Percentiles rank a stretch among this genome's conserved stretches.
Evolutionary conservation across 1,140 invertebrate genomes (phyloP).

Genomic region (Venustaconcha ellipsiformis): DNA sequence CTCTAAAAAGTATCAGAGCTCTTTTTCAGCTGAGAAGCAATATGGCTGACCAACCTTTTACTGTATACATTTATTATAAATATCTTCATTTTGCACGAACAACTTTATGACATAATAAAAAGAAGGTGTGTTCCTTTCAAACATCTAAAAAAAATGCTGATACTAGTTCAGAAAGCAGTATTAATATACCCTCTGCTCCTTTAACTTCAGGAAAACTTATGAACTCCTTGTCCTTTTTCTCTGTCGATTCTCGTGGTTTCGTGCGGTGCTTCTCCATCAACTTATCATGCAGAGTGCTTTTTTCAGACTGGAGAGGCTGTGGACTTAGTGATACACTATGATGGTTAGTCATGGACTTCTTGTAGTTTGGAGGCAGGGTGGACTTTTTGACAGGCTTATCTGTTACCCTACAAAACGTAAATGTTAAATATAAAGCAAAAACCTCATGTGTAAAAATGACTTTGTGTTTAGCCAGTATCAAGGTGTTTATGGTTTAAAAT

Average conservation of each 20-base stretch:
- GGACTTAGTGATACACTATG: conserved; percentile 51
- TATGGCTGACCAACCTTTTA: no score
- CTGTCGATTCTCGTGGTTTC: conserved; percentile 31
- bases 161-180: background rate
- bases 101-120: background rate
- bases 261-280: conserved; percentile 26
- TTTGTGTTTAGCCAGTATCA: no score
- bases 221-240: conserved; percentile 46
- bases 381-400: conserved; percentile 50
- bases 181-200: conserved; percentile 57
- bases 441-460: no score
- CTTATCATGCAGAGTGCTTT: conserved; percentile 60
- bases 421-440: no score
- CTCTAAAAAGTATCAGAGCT: no score
- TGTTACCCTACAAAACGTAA: conserved; percentile 78
- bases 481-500: no score
- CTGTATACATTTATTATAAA: no score
- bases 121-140: background rate
- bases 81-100: background rate
- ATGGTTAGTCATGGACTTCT: conserved; percentile 47
- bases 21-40: no score
- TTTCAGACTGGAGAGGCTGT: conserved; percentile 58
- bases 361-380: conserved; percentile 6
- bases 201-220: conserved; percentile 60
- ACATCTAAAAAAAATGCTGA: background rate